These are phyloP conservation scores for Notarius lentiginosus DNA, from an alignment of 2,113 vertebrate species.

Conservation along the genomic window DNA sequence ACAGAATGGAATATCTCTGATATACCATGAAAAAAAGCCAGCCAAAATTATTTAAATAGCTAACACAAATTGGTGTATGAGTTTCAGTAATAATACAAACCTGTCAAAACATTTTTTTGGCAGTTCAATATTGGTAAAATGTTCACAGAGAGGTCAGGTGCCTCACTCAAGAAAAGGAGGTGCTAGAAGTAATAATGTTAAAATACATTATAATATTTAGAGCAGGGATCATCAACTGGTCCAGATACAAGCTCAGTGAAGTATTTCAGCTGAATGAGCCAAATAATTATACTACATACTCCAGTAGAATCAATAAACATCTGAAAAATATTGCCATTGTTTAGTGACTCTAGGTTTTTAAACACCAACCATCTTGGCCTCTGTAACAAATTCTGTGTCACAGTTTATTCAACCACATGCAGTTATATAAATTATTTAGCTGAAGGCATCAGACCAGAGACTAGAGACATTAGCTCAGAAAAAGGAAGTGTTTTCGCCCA, in stretches of 20 bases:
- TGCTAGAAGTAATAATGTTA: background rate
- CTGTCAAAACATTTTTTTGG: background rate
- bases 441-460: background rate
- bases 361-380: background rate
- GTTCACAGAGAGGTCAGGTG: background rate
- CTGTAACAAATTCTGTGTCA: background rate
- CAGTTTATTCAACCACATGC: background rate
- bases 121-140: background rate
- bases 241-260: background rate
- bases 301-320: background rate
- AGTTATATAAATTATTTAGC: background rate
- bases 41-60: background rate
- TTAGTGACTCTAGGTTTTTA: background rate
- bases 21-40: background rate
- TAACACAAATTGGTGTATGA: background rate
- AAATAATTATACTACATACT: background rate
- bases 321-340: background rate
- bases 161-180: background rate
- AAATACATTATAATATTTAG: background rate
- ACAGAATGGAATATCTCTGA: too few relatives aligned
- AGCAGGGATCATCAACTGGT: background rate
- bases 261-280: background rate
- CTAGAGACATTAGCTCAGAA: background rate
- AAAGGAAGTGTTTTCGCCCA: background rate
- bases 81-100: background rate